phyloP scores from a whole-genome alignment of 2,888 invertebrate genomes.

The Slavum lentiscoides region DNA sequence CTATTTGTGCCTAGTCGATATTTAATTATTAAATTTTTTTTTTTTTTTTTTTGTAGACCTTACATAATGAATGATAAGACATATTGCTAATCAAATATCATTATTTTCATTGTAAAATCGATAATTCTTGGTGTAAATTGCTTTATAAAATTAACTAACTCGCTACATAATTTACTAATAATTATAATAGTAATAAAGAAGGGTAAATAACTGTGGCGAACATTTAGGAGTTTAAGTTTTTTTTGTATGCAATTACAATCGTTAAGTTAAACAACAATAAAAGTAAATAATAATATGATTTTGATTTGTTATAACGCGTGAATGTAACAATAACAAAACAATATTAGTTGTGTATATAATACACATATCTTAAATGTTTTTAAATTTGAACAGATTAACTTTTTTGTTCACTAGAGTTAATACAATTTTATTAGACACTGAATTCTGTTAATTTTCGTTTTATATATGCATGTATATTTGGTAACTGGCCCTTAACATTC shows the following conservation, averaged over 20 bases:
- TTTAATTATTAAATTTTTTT: no score
- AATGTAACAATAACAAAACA: not conserved
- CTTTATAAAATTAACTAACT: not conserved
- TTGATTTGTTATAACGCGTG: no score
- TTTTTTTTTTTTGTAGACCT: no score
- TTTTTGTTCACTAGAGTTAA: not conserved
- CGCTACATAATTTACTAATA: no score
- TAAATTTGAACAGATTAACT: not conserved
- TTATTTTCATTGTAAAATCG: not conserved
- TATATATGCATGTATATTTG: conserved; percentile 47
- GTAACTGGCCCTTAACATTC: conserved; percentile 48
- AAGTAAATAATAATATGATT: no score
- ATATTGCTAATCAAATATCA: not conserved
- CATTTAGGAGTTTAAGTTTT: not conserved
- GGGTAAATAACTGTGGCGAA: not conserved
- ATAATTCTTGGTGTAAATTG: conserved; percentile 3
- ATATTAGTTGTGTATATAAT: not conserved
- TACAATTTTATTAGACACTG: conserved; percentile 6
- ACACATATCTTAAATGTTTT: not conserved
- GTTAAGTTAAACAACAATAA: not conserved
- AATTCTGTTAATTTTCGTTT: conserved; percentile 33
- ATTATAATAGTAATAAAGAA: no score
- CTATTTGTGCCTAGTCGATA: no score
- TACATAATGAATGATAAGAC: no score
- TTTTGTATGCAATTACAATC: not conserved